Percentiles rank a stretch among this genome's conserved stretches.
phyloP scores from a whole-genome alignment of 2,797 vertebrate genomes.

The Gorsachius magnificus region DNA sequence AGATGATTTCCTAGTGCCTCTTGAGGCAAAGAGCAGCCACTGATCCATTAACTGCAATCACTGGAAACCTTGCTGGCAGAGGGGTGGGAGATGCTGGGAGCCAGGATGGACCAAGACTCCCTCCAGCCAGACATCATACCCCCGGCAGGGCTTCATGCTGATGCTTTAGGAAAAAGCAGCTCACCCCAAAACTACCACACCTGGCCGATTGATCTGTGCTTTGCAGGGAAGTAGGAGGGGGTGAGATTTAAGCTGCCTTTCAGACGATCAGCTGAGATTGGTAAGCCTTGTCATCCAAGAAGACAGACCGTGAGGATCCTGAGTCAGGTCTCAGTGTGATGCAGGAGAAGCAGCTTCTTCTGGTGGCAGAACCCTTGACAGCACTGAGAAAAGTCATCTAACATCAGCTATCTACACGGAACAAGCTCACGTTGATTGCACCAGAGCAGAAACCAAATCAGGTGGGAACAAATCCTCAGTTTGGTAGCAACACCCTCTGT shows the following conservation, averaged over 20 bases:
- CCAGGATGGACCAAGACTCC: not conserved
- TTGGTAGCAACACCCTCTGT: not conserved
- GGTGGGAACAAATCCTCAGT: not conserved
- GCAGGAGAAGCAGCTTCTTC: not conserved
- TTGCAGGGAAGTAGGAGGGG: not conserved
- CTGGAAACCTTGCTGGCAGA: not conserved
- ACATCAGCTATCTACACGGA: not conserved
- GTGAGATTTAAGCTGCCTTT: not conserved
- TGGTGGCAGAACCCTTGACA: not conserved
- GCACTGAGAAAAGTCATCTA: not conserved
- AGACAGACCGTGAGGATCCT: accelerated
- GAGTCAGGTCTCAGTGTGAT: not conserved
- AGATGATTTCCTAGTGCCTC: not conserved
- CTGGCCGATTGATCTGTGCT: not conserved
- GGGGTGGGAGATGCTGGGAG: not conserved
- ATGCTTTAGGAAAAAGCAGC: not conserved
- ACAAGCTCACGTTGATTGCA: not conserved
- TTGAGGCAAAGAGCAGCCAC: not conserved
- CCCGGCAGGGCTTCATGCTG: not conserved
- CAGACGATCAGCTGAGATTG: not conserved
- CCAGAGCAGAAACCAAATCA: not conserved
- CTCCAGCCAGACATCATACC: not conserved
- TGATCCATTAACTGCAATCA: not conserved
- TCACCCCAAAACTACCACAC: not conserved
- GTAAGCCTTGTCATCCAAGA: not conserved